phyloP scores from a whole-genome alignment of 2,888 invertebrate species.

The Patella pellucida region DNA sequence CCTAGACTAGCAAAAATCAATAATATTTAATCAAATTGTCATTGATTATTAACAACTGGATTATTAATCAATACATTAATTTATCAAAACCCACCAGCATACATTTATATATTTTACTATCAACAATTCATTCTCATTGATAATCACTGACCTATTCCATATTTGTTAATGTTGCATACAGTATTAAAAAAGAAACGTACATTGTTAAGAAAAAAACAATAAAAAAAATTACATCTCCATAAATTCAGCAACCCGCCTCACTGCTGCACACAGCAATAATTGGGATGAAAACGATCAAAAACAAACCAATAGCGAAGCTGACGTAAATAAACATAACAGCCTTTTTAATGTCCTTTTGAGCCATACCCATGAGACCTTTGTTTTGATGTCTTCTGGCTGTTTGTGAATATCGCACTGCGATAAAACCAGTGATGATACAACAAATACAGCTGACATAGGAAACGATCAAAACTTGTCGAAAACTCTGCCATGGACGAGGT shows the following conservation, averaged over 20 bases:
- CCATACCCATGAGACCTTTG: slow-evolving; percentile 62
- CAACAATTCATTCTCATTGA: no score
- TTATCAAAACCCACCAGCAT: no score
- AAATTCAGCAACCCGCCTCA: neutral
- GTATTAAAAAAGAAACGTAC: no score
- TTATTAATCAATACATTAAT: no score
- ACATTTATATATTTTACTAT: no score
- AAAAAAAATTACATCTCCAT: no score
- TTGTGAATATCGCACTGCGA: slow-evolving; percentile 55
- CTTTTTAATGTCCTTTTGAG: slow-evolving; percentile 55
- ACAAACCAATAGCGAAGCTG: slow-evolving; percentile 48
- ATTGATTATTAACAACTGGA: no score
- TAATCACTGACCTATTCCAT: no score
- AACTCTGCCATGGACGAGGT: slow-evolving; percentile 59
- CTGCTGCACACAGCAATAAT: slow-evolving; percentile 30
- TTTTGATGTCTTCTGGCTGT: slow-evolving; percentile 55
- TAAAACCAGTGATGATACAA: slow-evolving; percentile 52
- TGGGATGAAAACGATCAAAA: slow-evolving; percentile 44
- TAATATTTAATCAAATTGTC: no score
- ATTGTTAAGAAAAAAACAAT: no score
- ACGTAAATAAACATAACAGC: slow-evolving; percentile 57
- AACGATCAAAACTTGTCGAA: slow-evolving; percentile 55
- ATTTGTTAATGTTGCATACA: no score
- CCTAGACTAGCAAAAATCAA: no score
- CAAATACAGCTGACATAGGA: slow-evolving; percentile 54